Evolutionary conservation across 2,113 vertebrate genomes (phyloP).

Genomic region (Perca fluviatilis): DNA sequence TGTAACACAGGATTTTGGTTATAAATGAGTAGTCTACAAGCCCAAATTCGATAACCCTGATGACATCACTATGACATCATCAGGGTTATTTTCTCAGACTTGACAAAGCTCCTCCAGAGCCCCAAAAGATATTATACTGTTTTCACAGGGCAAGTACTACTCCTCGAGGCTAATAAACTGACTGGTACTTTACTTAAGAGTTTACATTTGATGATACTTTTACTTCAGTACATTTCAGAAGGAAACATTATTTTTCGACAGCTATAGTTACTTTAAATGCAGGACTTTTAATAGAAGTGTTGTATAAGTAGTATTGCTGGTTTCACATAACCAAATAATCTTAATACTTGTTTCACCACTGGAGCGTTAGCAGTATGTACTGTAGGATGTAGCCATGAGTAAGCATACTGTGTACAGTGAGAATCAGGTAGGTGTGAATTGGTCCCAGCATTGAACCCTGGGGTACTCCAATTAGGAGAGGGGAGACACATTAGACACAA

Average conservation of each 20-base stretch:
- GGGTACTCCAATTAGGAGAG: not conserved
- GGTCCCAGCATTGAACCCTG: conserved; percentile 3
- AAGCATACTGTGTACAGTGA: not conserved
- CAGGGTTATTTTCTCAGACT: no score
- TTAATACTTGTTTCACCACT: not conserved
- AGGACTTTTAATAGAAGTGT: not conserved
- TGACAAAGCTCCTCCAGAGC: no score
- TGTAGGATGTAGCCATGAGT: not conserved
- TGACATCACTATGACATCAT: no score
- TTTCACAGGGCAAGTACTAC: not conserved
- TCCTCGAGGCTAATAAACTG: not conserved
- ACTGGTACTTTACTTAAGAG: no score
- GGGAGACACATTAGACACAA: not conserved
- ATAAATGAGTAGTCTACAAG: no score
- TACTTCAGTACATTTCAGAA: no score
- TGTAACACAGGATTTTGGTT: no score
- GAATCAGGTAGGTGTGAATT: not conserved
- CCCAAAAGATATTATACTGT: not conserved
- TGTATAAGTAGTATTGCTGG: not conserved
- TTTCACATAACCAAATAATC: not conserved
- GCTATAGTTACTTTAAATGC: not conserved
- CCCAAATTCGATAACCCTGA: no score
- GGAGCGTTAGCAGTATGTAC: not conserved
- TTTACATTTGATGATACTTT: no score
- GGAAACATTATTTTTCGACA: no score